These are phyloP conservation scores for Melanotaenia boesemani DNA, from an alignment of 2,797 vertebrate genomes.

Conservation along the genomic window DNA sequence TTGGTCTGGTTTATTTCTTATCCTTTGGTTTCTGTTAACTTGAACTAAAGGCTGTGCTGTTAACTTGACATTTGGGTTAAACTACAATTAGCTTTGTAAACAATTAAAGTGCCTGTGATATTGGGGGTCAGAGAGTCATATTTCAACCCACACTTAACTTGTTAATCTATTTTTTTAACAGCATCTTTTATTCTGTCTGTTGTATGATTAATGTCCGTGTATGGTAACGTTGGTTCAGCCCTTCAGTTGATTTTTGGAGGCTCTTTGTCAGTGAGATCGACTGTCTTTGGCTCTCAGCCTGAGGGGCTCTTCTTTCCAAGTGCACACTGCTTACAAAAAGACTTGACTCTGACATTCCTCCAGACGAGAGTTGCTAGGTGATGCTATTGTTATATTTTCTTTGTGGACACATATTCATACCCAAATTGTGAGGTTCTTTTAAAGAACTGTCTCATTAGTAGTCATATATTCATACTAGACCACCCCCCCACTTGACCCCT, in stretches of 20 bases:
- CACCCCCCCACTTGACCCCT: slow-evolving; percentile 85
- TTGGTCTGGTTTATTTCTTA: not conserved
- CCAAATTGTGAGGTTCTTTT: slow-evolving; percentile 78
- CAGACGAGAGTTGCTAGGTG: slow-evolving; percentile 83
- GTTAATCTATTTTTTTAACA: slow-evolving; percentile 73
- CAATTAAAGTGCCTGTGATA: slow-evolving; percentile 41
- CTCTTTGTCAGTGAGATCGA: slow-evolving; percentile 70
- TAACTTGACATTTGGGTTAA: slow-evolving; percentile 25
- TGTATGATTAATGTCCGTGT: slow-evolving; percentile 79
- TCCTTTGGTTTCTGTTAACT: too few relatives aligned
- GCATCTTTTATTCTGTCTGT: slow-evolving; percentile 67
- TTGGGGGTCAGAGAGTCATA: slow-evolving; percentile 68
- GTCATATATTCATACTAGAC: slow-evolving; percentile 86
- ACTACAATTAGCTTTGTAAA: slow-evolving; percentile 48
- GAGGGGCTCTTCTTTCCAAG: slow-evolving; percentile 78
- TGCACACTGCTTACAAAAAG: slow-evolving; percentile 72
- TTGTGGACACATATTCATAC: slow-evolving; percentile 86
- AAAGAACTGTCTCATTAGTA: slow-evolving; percentile 83
- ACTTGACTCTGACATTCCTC: slow-evolving; percentile 87
- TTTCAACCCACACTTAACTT: slow-evolving; percentile 79
- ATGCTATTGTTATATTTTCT: slow-evolving; percentile 80
- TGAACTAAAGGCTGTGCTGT: not conserved
- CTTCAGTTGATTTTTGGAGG: slow-evolving; percentile 64
- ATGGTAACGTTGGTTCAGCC: slow-evolving; percentile 59
- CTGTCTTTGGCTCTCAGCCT: slow-evolving; percentile 73